A percentile compares a stretch with the other conserved stretches of the same genome.
phyloP scores from a whole-genome alignment of 2,888 invertebrate genomes.

The Leptinotarsa peninsularis region DNA sequence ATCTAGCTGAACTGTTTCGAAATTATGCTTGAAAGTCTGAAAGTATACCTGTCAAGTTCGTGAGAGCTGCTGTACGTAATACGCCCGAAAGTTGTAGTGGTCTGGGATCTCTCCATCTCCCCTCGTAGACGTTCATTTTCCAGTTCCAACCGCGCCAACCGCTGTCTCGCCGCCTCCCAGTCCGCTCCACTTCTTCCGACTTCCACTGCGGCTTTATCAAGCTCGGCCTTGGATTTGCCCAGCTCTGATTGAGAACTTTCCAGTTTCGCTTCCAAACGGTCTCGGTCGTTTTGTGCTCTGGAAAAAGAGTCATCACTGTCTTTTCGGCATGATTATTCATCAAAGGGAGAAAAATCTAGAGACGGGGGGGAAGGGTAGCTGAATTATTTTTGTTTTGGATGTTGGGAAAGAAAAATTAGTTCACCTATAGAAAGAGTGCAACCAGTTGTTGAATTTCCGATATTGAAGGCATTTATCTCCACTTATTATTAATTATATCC shows the following conservation, averaged over 20 bases:
- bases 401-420: no score
- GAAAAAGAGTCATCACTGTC: background rate
- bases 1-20: no score
- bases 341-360: background rate
- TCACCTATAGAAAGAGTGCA: no score
- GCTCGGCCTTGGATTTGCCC: conserved; percentile 93
- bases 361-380: background rate
- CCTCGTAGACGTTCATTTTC: conserved; percentile 91
- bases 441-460: no score
- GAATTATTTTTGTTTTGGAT: background rate
- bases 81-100: conserved; percentile 82
- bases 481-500: no score
- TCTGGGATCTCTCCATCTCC: conserved; percentile 76
- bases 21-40: no score
- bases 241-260: conserved; percentile 94
- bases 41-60: conserved; percentile 75
- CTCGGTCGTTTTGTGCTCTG: conserved; percentile 89
- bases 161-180: conserved; percentile 87
- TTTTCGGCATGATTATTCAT: no score
- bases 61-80: conserved; percentile 78
- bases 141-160: conserved; percentile 85
- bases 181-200: conserved; percentile 90
- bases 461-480: no score
- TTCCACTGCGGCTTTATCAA: conserved; percentile 91
- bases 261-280: conserved; percentile 88